Base-by-base conservation (phyloP, 2,888 invertebrate species). In the Acanthopleura granulata region DNA sequence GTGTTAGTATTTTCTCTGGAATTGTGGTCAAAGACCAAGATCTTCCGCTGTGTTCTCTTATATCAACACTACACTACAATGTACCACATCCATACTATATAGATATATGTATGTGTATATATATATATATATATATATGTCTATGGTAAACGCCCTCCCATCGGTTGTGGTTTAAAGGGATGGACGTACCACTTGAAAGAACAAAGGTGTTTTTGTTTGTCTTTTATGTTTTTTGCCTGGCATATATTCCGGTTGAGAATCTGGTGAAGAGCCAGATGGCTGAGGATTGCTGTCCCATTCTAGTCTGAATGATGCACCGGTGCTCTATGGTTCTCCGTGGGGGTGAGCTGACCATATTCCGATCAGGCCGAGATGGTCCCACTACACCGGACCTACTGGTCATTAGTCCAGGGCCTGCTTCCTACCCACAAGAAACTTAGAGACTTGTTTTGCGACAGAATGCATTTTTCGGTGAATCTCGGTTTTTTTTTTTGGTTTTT, bases 291-390 rank as follows among this genome's bases (percentile, higher is more conserved):
- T 66, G 18, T 12, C 22, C 22, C 66, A 66, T 66, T 66, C 66
- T 66, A 66, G 66, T 66, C 16, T 66, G 66, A 66, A 66, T 66
- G 66, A 27, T 12, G 25, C 29, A 27, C 66, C 66, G 66, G 66
- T 66, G 66, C 66, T 66, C 66, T 27, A 27, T 22, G 66, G 3
- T 25, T 16, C 27, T 66, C 6, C 25, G n/a, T 12, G 62, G 16
- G 16, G 25, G 25, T 18, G 57, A 18, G 66, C 66, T 22, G 66
- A 27, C 66, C 66, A 27, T 16, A 66, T 57, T 27, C 29, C 66
- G 66, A 66, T 25, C 66, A 66, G 66, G 22, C 29, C 6, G 22
- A 27, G 22, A 66, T 66, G 29, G 25, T 66, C 66, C 16, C 25
- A 27, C 25, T 66, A 15, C 66, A 66, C 16, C 25, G 29, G 66